Conservation (phyloP, 2,113 vertebrate species). For the Axis porcinus region DNA sequence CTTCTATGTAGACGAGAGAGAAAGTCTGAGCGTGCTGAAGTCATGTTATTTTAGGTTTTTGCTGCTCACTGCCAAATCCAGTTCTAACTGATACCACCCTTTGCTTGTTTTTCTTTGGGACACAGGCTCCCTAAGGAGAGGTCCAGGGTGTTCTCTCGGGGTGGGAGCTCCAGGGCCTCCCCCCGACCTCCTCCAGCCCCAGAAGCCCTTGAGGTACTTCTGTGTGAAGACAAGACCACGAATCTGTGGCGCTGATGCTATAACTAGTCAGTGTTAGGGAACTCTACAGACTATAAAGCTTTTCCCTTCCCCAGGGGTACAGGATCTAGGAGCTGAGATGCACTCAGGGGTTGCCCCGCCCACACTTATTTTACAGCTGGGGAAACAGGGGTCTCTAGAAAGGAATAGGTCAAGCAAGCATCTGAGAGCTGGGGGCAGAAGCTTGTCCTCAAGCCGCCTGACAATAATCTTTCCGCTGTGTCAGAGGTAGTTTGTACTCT, state of each 20-base stretch:
- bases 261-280: not conserved
- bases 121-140: not conserved
- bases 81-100: not conserved
- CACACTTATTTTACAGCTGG: not conserved
- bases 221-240: not conserved
- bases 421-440: not conserved
- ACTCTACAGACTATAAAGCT: not conserved
- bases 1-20: slow-evolving; percentile 15
- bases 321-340: not conserved
- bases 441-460: not conserved
- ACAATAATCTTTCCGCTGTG: fast-evolving
- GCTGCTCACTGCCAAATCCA: slow-evolving; percentile 29
- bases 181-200: not conserved
- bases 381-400: not conserved
- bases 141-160: not conserved
- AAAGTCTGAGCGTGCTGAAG: not conserved
- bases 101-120: not conserved
- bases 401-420: fast-evolving
- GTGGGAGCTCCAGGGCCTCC: not conserved
- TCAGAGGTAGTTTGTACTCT: not conserved
- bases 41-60: slow-evolving; percentile 36
- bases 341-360: not conserved
- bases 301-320: not conserved
- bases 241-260: not conserved
- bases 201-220: not conserved